Evolutionary conservation across 2,113 vertebrate genomes (phyloP).

Genomic region (Cyprinodon variegatus): DNA sequence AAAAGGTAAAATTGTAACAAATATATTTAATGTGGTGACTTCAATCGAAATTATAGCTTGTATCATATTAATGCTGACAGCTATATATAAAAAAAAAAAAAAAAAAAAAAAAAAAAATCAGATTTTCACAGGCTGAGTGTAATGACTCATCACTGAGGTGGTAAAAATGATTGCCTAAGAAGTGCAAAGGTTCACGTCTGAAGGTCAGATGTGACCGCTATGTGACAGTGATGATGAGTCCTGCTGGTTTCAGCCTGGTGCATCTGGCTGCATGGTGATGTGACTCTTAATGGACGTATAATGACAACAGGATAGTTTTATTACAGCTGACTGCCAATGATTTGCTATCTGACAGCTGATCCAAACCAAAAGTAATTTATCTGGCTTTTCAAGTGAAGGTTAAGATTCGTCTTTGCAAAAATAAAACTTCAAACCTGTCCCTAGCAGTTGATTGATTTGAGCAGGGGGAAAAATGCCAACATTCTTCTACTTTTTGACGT

Average conservation of each 20-base stretch:
- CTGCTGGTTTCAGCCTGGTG: conserved; percentile 56
- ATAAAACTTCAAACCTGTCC: background rate
- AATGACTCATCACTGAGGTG: conserved; percentile 54
- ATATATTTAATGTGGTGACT: conserved; percentile 29
- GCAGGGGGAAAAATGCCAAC: background rate
- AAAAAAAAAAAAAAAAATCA: conserved; percentile 41
- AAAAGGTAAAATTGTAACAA: conserved; percentile 54
- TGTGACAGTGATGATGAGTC: conserved; percentile 47
- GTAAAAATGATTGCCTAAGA: conserved; percentile 31
- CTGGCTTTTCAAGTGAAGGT: conserved; percentile 6
- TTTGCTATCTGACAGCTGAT: conserved; percentile 37
- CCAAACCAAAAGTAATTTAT: conserved; percentile 24
- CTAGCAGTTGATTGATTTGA: background rate
- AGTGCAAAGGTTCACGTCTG: conserved; percentile 36
- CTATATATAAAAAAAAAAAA: conserved; percentile 25
- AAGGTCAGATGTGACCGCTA: conserved; percentile 62
- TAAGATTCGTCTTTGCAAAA: conserved; percentile 5
- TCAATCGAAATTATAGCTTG: conserved; percentile 9
- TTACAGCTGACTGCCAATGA: conserved; percentile 41
- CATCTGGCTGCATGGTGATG: conserved; percentile 39
- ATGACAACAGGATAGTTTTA: conserved; percentile 61
- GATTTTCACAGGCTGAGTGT: conserved; percentile 50
- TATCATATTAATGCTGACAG: too few relatives aligned
- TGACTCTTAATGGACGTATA: conserved; percentile 65
- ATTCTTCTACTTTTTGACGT: conserved; percentile 21